These are phyloP conservation scores for Onychomys leucogaster DNA, from an alignment of 2,797 vertebrate species.

Conservation along the genomic window DNA sequence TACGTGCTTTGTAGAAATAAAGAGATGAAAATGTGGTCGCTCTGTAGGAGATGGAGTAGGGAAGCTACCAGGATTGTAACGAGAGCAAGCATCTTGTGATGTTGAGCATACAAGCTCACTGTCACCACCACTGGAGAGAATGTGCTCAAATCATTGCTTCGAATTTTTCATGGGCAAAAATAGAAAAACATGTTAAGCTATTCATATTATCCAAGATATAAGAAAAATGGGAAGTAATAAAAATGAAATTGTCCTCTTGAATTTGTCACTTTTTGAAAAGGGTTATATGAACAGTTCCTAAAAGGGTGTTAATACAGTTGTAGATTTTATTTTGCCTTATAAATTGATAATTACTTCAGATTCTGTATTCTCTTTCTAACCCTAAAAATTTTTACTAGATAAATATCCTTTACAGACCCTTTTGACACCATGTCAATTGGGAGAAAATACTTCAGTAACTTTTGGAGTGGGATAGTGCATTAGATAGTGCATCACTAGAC, in stretches of 20 bases:
- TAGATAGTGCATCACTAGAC: no score
- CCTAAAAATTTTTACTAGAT: neutral
- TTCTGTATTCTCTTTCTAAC: slow-evolving; percentile 35
- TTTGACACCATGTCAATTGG: neutral
- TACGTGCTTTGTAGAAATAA: neutral
- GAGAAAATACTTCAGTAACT: neutral
- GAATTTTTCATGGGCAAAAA: neutral
- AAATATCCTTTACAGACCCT: neutral
- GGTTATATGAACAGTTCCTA: neutral
- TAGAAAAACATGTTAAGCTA: neutral
- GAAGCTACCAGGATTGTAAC: neutral
- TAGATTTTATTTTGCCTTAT: slow-evolving; percentile 33
- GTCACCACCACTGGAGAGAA: fast-evolving
- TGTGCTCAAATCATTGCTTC: neutral
- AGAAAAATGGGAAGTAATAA: neutral
- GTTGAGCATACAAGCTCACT: neutral
- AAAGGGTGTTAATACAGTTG: neutral
- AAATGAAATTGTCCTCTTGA: neutral
- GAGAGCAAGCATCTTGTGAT: neutral
- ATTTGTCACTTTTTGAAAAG: neutral
- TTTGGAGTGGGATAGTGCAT: neutral
- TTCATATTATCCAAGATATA: neutral
- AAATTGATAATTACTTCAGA: neutral
- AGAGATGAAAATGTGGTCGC: neutral
- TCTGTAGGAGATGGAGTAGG: neutral